Evolutionary conservation across 2,797 vertebrate genomes (phyloP).

Genomic region (Phrynocephalus guinanensis): DNA sequence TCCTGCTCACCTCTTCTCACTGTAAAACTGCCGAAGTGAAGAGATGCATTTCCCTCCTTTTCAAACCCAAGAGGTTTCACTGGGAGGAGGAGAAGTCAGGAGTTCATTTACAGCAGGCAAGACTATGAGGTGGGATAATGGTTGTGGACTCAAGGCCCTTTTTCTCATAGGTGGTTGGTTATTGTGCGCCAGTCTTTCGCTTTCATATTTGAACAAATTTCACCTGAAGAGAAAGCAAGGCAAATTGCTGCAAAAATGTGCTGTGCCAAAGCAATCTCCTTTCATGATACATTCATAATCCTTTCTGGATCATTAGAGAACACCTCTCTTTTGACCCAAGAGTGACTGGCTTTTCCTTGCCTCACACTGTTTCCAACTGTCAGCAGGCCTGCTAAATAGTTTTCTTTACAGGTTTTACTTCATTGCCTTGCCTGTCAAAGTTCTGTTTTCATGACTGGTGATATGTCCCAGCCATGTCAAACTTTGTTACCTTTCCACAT

Average conservation of each 20-base stretch:
- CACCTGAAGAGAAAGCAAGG: slow-evolving; percentile 10
- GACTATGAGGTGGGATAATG: background rate
- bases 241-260: slow-evolving; percentile 36
- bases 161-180: rapidly evolving
- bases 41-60: background rate
- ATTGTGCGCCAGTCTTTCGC: slow-evolving; percentile 12
- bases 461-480: slow-evolving; percentile 63
- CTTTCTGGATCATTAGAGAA: slow-evolving; percentile 30
- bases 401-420: slow-evolving; percentile 59
- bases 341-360: slow-evolving; percentile 29
- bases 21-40: slow-evolving; percentile 4
- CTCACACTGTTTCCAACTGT: slow-evolving; percentile 41
- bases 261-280: slow-evolving; percentile 15
- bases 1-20: background rate
- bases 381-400: slow-evolving; percentile 46
- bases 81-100: background rate
- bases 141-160: background rate
- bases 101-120: background rate
- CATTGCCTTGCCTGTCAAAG: slow-evolving; percentile 51
- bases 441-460: slow-evolving; percentile 44
- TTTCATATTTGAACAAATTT: slow-evolving; percentile 23
- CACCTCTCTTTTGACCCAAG: background rate
- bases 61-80: slow-evolving; percentile 2
- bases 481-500: slow-evolving; percentile 59
- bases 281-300: slow-evolving; percentile 35